A percentile compares a stretch with the other conserved stretches of the same genome.
phyloP scores from a whole-genome alignment of 2,888 invertebrate genomes.

The Eueremaeus valkanovi region DNA sequence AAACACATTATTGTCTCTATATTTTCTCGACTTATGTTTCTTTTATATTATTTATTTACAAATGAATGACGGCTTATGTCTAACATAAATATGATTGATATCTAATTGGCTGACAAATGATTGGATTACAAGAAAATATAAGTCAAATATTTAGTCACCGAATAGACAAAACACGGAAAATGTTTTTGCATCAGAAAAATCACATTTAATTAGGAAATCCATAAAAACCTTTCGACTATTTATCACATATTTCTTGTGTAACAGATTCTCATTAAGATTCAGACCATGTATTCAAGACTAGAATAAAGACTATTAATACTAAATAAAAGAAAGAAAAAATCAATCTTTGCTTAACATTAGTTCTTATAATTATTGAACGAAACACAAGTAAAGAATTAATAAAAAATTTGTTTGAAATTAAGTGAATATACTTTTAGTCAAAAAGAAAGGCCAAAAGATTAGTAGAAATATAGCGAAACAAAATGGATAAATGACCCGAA shows the following conservation, averaged over 20 bases:
- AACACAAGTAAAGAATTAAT: too few species aligned
- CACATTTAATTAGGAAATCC: too few species aligned
- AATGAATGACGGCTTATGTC: not conserved
- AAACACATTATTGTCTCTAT: conserved; percentile 31
- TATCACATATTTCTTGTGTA: too few species aligned
- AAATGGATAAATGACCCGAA: conserved; percentile 4
- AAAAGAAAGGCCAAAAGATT: not conserved
- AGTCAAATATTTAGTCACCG: not conserved
- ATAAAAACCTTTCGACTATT: too few species aligned
- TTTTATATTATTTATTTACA: not conserved
- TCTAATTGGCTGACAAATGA: conserved; percentile 19
- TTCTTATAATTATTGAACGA: too few species aligned
- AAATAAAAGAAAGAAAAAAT: too few species aligned
- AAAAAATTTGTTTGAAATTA: not conserved
- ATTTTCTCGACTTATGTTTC: conserved; percentile 19
- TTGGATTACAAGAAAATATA: not conserved
- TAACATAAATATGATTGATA: conserved; percentile 18
- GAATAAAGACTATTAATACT: too few species aligned
- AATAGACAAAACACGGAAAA: not conserved
- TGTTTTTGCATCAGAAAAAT: too few species aligned
- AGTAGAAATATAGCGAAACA: not conserved
- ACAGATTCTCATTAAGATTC: too few species aligned
- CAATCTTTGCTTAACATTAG: too few species aligned
- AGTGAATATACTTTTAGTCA: not conserved
- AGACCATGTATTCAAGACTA: too few species aligned